Base-by-base conservation (phyloP, 92 coral and sea anemone species). In the Porites cylindrica region DNA sequence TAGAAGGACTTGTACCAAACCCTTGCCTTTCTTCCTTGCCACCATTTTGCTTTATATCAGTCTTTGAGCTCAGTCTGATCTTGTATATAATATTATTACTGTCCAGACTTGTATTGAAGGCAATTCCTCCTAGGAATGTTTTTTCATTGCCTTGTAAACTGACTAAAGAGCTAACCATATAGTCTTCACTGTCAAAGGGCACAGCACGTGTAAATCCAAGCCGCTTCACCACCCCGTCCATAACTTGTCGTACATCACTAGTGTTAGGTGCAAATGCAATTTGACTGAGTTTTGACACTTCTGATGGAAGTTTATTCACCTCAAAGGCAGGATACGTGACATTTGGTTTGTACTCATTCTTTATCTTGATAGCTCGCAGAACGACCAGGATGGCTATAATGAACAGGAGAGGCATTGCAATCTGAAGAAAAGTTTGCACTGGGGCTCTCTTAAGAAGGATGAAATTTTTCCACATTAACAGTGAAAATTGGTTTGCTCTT, bases 391-490 rank as follows among this genome's bases (percentile, higher is more conserved):
- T 91, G 19, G 88, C 52, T 51, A 96, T n/a, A n/a, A n/a, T 79
- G 76, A 93, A 93, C 23, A 97, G 83, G 12, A 97, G 92, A 0
- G 99, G 99, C 53, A 95, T 79, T 13, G 88, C 91, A 58, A 97
- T 91, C 79, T 97, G 96, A 64, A 93, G 86, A n/a, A 94, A 71
- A 19, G 98, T 95, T 83, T 95, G 85, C 17, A 94, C 32, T 2
- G 96, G 98, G 29, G 96, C 82, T 52, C 98, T 90, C 73, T 85
- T 95, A 64, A 89, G 98, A 18, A 97, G 90, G 66, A 91, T 88
- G 79, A 93, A 74, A 66, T 97, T 97, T 86, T 97, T 97, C 99
- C 99, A 97, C 53, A 90, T 69, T 18, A 97, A 88, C 32, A 97
- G 89, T 59, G 83, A 72, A 76, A 97, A 96, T 66, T 97, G 99